Percentiles rank a stretch among this genome's conserved stretches.
Evolutionary conservation across 2,113 vertebrate species (phyloP).

Genomic region (Myxocyprinus asiaticus): DNA sequence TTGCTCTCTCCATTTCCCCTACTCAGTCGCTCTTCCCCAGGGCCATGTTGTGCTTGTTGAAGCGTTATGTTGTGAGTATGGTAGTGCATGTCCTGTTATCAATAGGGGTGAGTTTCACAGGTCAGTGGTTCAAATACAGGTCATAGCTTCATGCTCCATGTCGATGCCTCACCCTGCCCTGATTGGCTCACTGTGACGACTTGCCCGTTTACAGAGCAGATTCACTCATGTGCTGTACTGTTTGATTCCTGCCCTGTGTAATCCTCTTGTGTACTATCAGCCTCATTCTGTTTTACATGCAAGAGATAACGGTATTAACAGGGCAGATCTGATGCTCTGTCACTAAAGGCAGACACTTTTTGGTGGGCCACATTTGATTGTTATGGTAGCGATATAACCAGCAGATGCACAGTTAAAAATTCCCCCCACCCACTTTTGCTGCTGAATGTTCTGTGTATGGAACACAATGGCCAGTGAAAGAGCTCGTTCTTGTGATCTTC

Average conservation of each 20-base stretch:
- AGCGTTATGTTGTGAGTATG: conserved; percentile 55
- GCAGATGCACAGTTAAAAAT: neutral
- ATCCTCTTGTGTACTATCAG: neutral
- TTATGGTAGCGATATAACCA: no score
- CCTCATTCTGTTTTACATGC: conserved; percentile 21
- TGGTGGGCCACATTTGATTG: neutral
- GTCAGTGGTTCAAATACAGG: conserved; percentile 76
- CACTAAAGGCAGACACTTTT: neutral
- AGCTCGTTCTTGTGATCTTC: conserved; percentile 47
- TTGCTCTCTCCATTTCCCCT: no score
- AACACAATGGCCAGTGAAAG: neutral
- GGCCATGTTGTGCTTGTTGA: conserved; percentile 63
- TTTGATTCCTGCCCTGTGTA: conserved; percentile 34
- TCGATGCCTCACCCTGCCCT: neutral
- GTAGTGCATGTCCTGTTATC: conserved; percentile 62
- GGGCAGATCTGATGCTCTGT: conserved; percentile 10
- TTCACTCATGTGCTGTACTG: neutral
- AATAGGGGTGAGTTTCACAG: conserved; percentile 77
- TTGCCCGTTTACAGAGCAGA: conserved; percentile 11
- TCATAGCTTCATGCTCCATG: conserved; percentile 53
- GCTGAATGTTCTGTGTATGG: conserved; percentile 2
- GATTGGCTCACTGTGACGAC: conserved; percentile 20
- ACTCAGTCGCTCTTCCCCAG: conserved; percentile 52
- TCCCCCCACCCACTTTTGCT: no score
- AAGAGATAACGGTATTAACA: neutral